Evolutionary conservation across 1,140 invertebrate genomes (phyloP).

Genomic region (Bombyx mandarina): DNA sequence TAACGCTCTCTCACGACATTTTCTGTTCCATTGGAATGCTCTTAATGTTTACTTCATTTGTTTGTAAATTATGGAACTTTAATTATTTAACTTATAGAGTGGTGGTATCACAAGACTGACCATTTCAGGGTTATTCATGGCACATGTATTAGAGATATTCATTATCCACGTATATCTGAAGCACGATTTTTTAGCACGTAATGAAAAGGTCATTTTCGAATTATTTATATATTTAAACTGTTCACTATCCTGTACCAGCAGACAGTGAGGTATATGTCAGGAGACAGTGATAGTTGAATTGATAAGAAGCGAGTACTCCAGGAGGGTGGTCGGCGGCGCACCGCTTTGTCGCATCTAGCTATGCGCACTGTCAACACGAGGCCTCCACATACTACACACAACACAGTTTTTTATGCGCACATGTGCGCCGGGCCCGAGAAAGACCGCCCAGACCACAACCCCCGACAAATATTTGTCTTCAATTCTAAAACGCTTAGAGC

Average conservation of each 20-base stretch:
- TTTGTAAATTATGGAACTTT: too few relatives aligned
- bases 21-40: constrained; percentile 2
- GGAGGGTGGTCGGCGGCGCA: constrained; percentile 41
- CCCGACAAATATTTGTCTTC: constrained; percentile 63
- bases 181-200: too few relatives aligned
- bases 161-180: too few relatives aligned
- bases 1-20: constrained; percentile 45
- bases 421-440: constrained; percentile 34
- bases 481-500: constrained; percentile 60
- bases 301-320: constrained; percentile 22
- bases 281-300: constrained; percentile 33
- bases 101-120: too few relatives aligned
- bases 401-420: constrained; percentile 61
- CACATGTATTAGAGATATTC: too few relatives aligned
- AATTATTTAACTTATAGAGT: too few relatives aligned
- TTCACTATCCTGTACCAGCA: too few relatives aligned
- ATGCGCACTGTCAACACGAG: constrained; percentile 63
- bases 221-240: too few relatives aligned
- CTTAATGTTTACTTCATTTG: too few relatives aligned
- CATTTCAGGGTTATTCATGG: too few relatives aligned
- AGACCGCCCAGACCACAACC: constrained; percentile 46
- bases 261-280: constrained; percentile 6
- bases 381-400: constrained; percentile 32
- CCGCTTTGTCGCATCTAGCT: constrained; percentile 37
- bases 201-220: too few relatives aligned